These are phyloP conservation scores for Venusia cambrica DNA, from an alignment of 2,888 invertebrate genomes.

Conservation along the genomic window DNA sequence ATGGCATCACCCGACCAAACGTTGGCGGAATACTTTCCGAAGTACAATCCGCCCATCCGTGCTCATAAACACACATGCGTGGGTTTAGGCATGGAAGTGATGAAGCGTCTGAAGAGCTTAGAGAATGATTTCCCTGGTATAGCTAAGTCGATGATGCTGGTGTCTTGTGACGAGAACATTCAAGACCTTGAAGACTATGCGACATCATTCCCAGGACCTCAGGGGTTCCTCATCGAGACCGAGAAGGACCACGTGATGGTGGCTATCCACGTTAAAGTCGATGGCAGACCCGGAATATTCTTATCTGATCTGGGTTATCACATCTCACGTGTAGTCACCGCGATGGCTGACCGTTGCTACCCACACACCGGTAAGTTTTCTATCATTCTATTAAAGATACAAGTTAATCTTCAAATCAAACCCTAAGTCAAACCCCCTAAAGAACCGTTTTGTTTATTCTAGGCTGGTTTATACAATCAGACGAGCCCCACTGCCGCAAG, in stretches of 20 bases:
- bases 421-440: neutral
- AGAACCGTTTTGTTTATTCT: constrained; percentile 27
- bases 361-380: constrained; percentile 93
- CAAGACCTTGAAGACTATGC: constrained; percentile 83
- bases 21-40: constrained; percentile 88
- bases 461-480: constrained; percentile 93
- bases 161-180: constrained; percentile 94
- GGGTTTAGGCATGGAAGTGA: constrained; percentile 91
- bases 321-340: constrained; percentile 91
- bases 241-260: constrained; percentile 95
- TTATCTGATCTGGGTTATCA: constrained; percentile 95
- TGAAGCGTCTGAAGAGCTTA: constrained; percentile 83
- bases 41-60: constrained; percentile 91
- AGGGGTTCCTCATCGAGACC: constrained; percentile 83
- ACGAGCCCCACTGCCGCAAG: constrained; percentile 88
- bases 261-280: constrained; percentile 87
- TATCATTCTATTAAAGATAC: neutral
- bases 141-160: constrained; percentile 86
- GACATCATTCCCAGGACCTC: constrained; percentile 82
- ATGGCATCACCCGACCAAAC: constrained; percentile 84
- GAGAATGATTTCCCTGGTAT: constrained; percentile 84
- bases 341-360: constrained; percentile 92
- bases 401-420: neutral
- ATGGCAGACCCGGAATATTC: constrained; percentile 87
- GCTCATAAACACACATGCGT: constrained; percentile 94